Evolutionary conservation across 2,113 vertebrate species (phyloP).

Genomic region (Nothocercus julius): DNA sequence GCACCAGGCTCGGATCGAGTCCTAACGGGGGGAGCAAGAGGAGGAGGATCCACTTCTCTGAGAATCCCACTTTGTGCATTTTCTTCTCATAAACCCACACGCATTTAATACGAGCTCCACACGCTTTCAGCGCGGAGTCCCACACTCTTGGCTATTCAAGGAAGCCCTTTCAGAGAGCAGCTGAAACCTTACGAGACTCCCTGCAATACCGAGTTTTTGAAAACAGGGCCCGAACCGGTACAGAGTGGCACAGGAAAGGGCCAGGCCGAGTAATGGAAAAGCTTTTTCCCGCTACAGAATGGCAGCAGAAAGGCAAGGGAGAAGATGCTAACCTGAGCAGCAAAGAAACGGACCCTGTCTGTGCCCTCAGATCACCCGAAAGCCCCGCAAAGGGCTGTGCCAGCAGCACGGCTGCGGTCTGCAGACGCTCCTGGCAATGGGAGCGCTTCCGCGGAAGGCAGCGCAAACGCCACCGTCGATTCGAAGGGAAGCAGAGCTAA

Average conservation of each 20-base stretch:
- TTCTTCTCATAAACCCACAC: neutral
- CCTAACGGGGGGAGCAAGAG: too few relatives aligned
- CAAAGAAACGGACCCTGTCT: neutral
- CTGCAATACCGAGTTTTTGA: neutral
- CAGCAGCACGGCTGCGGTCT: rapidly evolving
- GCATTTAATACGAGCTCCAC: rapidly evolving
- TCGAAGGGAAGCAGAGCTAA: neutral
- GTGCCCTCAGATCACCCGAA: neutral
- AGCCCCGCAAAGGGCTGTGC: rapidly evolving
- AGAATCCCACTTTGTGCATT: neutral
- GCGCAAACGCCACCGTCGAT: neutral
- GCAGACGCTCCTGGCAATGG: neutral
- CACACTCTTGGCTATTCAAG: neutral
- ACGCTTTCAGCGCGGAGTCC: neutral
- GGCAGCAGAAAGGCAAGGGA: neutral
- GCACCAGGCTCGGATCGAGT: rapidly evolving
- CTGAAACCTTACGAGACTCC: neutral
- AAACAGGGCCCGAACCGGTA: neutral
- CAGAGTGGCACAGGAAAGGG: neutral
- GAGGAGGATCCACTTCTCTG: neutral
- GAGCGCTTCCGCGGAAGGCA: neutral
- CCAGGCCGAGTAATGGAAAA: neutral
- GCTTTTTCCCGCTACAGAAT: neutral
- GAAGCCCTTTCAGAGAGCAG: neutral
- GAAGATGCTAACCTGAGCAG: rapidly evolving